phyloP scores from a whole-genome alignment of 2,888 invertebrate species.

The Athalia rosae region DNA sequence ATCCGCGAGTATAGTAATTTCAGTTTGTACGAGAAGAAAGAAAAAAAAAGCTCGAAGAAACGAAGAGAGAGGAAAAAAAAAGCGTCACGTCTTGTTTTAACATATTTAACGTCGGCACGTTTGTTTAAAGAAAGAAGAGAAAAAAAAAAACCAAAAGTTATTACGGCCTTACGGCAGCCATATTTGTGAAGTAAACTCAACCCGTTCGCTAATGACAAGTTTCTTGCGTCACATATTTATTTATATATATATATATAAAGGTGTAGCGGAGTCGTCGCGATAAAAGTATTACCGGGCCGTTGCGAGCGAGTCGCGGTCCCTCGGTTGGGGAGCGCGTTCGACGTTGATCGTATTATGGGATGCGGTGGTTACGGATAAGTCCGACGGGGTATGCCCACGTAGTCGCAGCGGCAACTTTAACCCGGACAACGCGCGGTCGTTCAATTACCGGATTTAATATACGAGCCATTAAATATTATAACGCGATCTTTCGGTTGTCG shows the following conservation, averaged over 20 bases:
- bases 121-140: no score
- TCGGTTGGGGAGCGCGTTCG: not conserved
- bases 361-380: no score
- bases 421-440: constrained; percentile 60
- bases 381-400: not conserved
- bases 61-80: no score
- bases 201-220: constrained; percentile 38
- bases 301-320: no score
- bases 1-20: no score
- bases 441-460: constrained; percentile 71
- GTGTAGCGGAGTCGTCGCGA: not conserved
- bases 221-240: constrained; percentile 33
- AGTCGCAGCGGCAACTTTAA: constrained; percentile 37
- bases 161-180: constrained; percentile 23
- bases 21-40: no score
- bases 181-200: constrained; percentile 38
- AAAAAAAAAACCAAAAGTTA: no score
- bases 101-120: no score
- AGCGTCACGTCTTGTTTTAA: not conserved
- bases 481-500: constrained; percentile 32
- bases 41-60: no score
- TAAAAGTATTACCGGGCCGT: not conserved
- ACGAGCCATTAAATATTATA: constrained; percentile 64
- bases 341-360: not conserved
- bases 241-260: no score